phyloP scores from a whole-genome alignment of 2,888 invertebrate genomes.

The Nesidiocoris tenuis region DNA sequence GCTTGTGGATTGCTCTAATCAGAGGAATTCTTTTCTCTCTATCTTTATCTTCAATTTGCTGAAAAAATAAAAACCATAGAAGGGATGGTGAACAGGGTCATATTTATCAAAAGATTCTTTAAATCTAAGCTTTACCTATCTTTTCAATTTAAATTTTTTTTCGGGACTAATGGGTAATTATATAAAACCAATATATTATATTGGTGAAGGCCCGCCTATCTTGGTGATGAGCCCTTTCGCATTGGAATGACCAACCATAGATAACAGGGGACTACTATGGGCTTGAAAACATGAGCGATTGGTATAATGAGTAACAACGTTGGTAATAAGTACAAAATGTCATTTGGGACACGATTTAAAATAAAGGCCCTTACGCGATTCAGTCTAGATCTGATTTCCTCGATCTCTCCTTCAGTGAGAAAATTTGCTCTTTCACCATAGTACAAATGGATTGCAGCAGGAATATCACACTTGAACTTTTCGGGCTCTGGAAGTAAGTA shows the following conservation, averaged over 20 bases:
- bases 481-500: background rate
- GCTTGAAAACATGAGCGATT: no score
- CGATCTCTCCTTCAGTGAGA: conserved; percentile 24
- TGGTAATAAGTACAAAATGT: no score
- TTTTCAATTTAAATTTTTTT: no score
- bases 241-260: no score
- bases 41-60: conserved; percentile 34
- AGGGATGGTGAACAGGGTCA: no score
- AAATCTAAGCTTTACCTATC: no score
- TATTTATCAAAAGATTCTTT: no score
- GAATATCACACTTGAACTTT: conserved; percentile 16
- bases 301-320: no score
- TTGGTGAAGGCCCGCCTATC: background rate
- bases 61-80: conserved; percentile 8
- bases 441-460: conserved; percentile 34
- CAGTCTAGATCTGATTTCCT: conserved; percentile 19
- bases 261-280: no score
- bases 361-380: conserved; percentile 16
- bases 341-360: background rate
- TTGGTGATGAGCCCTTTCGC: no score
- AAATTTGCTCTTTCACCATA: conserved; percentile 32
- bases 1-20: conserved; percentile 27
- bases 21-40: conserved; percentile 20
- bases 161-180: background rate
- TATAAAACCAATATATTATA: background rate